Evolutionary conservation across 2,797 vertebrate genomes (phyloP), one percentile per base, ranked within the genome.

Genomic region (Salarias fasciatus): DNA sequence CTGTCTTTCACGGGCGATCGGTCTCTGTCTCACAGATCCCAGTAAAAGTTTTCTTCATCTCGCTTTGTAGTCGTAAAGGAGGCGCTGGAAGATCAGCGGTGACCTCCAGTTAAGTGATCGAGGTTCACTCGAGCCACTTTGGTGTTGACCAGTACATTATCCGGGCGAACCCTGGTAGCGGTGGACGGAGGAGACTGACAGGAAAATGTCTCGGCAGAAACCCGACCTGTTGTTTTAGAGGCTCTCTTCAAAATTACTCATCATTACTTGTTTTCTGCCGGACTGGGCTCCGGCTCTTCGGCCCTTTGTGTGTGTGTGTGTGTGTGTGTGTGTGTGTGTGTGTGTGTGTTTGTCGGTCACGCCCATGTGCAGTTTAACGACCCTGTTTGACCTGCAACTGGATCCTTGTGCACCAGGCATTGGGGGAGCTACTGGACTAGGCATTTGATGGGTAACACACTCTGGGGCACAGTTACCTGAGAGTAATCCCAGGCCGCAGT

Each of bases 31-130:
- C 4, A 38, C 31, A 18, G 12, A 47, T 48, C 12, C 36, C 33
- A 42, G 4, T 35, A n/a, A 13, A 55, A 33, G 14, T 54, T 41
- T 24, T 3, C 18, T 24, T 24, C 18, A 24, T 24, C 18, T 2
- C 24, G 18, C 18, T 24, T 24, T 24, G 18, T 24, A 24, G 18
- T 24, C 18, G 18, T 2, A 24, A 24, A 24, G 18, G 18, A 3
- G 18, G 24, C 24, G 18, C 18, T 24, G 18, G 18, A 24, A 24
- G n/a, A n/a, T n/a, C n/a, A n/a, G n/a, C n/a, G n/a, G n/a, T n/a
- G n/a, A n/a, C n/a, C n/a, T n/a, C n/a, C n/a, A n/a, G 46, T 53
- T 90, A 81, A 91, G 91, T 92, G 85, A 90, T 91, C 91, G 74
- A 91, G 73, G 49, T 36, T 63, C 63, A 45, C 3, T 24, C 3